phyloP scores from a whole-genome alignment of 1,140 invertebrate species.

The Metaphire vulgaris region DNA sequence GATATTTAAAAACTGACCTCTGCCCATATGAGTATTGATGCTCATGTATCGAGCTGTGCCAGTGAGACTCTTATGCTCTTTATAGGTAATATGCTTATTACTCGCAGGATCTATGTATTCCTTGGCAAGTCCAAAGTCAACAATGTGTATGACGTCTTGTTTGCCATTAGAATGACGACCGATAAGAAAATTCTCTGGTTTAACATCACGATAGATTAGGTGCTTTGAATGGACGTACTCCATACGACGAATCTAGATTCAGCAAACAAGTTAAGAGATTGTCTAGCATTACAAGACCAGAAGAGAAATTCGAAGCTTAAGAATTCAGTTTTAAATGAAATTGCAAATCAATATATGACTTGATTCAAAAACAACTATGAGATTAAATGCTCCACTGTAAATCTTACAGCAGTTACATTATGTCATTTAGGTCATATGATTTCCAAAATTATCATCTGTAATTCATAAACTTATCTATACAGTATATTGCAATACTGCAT shows the following conservation, averaged over 20 bases:
- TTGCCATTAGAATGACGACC: conserved; percentile 31
- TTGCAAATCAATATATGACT: too few relatives aligned
- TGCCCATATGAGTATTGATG: conserved; percentile 58
- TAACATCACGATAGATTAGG: conserved; percentile 42
- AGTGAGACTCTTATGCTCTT: conserved; percentile 41
- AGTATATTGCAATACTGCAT: too few relatives aligned
- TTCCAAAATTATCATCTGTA: too few relatives aligned
- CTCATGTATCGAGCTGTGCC: conserved; percentile 34
- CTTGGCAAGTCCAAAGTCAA: conserved; percentile 60
- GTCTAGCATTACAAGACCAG: too few relatives aligned
- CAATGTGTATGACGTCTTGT: conserved; percentile 40
- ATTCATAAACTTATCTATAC: too few relatives aligned
- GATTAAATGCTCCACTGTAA: too few relatives aligned
- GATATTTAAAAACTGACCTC: conserved; percentile 38
- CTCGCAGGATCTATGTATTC: conserved; percentile 34
- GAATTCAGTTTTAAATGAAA: too few relatives aligned
- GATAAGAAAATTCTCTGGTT: conserved; percentile 43
- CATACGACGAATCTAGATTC: conserved; percentile 15
- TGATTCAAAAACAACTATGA: too few relatives aligned
- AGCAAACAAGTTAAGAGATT: too few relatives aligned
- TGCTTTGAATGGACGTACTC: conserved; percentile 13
- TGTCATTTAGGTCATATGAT: too few relatives aligned
- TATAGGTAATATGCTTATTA: conserved; percentile 34
- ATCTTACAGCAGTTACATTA: too few relatives aligned
- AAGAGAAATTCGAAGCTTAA: too few relatives aligned